Percentiles rank a stretch among this genome's conserved stretches.
phyloP scores from a whole-genome alignment of 2,888 invertebrate species.

The Disparrhopalites patrizii region DNA sequence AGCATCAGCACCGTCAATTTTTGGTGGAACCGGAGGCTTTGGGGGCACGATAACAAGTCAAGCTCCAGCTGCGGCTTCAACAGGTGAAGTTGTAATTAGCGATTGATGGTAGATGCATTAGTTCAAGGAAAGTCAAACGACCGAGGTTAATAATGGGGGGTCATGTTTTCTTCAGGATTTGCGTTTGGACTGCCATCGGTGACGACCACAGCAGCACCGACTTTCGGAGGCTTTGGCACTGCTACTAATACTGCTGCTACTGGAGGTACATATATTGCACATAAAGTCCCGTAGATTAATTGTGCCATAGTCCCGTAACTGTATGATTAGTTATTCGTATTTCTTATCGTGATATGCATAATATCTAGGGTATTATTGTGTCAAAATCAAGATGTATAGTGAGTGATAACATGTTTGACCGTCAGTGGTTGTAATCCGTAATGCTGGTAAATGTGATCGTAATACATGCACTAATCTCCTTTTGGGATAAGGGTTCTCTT shows the following conservation, averaged over 20 bases:
- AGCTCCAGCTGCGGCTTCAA: not conserved
- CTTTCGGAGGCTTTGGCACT: slow-evolving; percentile 10
- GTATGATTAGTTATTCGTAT: not conserved
- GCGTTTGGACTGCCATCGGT: slow-evolving; percentile 17
- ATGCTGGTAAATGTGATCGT: too few species aligned
- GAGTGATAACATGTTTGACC: too few species aligned
- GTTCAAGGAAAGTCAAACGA: too few species aligned
- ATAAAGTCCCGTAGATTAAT: too few species aligned
- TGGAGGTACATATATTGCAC: not conserved
- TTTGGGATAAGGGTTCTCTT: slow-evolving; percentile 2
- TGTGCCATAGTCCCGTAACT: not conserved
- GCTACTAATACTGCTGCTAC: slow-evolving; percentile 3
- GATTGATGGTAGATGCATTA: too few species aligned
- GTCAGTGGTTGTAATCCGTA: too few species aligned
- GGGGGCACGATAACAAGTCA: not conserved
- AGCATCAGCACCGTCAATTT: not conserved
- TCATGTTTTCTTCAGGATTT: slow-evolving; percentile 1
- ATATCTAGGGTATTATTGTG: not conserved
- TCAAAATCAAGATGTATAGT: too few species aligned
- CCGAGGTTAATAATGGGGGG: not conserved
- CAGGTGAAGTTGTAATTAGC: not conserved
- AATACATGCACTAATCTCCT: not conserved
- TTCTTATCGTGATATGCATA: not conserved
- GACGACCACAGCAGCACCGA: not conserved
- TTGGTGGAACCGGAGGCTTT: not conserved